Evolutionary conservation across 2,888 invertebrate genomes (phyloP).

Genomic region (Argyra leucocephala): DNA sequence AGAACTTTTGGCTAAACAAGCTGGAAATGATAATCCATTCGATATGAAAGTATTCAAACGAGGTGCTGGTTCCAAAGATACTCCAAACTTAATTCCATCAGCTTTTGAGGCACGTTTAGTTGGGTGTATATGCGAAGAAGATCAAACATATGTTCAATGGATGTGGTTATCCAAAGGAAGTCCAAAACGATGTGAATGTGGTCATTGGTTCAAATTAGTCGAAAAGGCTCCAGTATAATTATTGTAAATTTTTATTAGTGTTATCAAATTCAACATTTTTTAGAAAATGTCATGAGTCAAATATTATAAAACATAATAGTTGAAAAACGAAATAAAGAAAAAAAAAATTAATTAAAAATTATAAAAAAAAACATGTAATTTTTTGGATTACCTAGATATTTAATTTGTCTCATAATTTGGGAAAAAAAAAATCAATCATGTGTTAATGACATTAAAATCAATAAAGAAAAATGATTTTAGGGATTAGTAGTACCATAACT

Average conservation of each 20-base stretch:
- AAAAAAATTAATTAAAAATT: neutral
- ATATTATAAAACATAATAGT: neutral
- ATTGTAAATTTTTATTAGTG: constrained; percentile 15
- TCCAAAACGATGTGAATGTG: constrained; percentile 89
- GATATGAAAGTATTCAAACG: constrained; percentile 75
- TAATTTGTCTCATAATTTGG: neutral
- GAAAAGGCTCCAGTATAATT: constrained; percentile 64
- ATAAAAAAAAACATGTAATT: neutral
- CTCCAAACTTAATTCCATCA: constrained; percentile 84
- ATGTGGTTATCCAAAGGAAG: constrained; percentile 89
- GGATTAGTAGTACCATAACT: neutral
- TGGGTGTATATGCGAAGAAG: constrained; percentile 95
- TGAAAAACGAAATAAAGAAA: neutral
- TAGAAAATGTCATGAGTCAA: constrained; percentile 4
- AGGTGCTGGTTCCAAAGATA: constrained; percentile 69
- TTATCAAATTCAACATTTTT: neutral
- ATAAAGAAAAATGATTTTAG: neutral
- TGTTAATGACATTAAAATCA: neutral
- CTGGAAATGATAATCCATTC: constrained; percentile 82
- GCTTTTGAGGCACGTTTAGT: constrained; percentile 81
- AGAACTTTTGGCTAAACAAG: constrained; percentile 74
- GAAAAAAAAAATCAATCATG: no score
- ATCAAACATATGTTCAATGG: constrained; percentile 80
- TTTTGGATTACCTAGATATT: neutral
- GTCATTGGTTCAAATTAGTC: constrained; percentile 90